Evolutionary conservation across 2,888 invertebrate genomes (phyloP).

Genomic region (Papilio demoleus): DNA sequence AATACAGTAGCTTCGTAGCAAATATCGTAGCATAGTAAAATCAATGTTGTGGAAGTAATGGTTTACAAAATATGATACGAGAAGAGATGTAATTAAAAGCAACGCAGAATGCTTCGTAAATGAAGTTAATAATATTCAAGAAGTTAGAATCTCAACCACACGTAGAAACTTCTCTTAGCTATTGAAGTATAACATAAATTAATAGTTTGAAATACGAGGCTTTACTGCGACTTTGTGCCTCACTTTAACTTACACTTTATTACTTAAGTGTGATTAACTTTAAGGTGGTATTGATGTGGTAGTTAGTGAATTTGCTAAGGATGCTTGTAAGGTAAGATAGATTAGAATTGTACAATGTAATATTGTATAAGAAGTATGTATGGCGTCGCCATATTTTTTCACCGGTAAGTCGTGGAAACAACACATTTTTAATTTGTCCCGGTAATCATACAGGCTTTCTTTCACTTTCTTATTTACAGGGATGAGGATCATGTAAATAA

Average conservation of each 20-base stretch:
- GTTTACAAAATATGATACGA: neutral
- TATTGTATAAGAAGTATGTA: too few relatives aligned
- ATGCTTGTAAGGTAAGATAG: too few relatives aligned
- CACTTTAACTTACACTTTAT: slow-evolving; percentile 1
- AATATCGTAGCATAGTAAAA: neutral
- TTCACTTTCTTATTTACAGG: too few relatives aligned
- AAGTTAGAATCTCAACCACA: slow-evolving; percentile 23
- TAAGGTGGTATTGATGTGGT: neutral
- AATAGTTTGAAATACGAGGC: slow-evolving; percentile 18
- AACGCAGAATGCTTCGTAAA: neutral
- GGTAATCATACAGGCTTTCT: too few relatives aligned
- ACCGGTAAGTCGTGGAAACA: too few relatives aligned
- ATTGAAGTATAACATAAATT: slow-evolving; percentile 34
- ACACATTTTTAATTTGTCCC: too few relatives aligned
- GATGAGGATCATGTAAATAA: too few relatives aligned
- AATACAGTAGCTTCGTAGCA: neutral
- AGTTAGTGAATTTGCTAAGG: neutral
- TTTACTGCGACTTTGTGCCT: neutral
- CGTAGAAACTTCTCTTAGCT: slow-evolving; percentile 1
- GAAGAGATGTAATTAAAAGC: slow-evolving; percentile 13
- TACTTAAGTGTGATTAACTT: slow-evolving; percentile 6
- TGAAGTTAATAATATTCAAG: neutral
- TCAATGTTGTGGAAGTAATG: neutral
- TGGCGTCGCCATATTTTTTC: too few relatives aligned
- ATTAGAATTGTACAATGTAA: too few relatives aligned